Evolutionary conservation across 2,797 vertebrate species (phyloP).

Genomic region (Cetoscarus ocellatus): DNA sequence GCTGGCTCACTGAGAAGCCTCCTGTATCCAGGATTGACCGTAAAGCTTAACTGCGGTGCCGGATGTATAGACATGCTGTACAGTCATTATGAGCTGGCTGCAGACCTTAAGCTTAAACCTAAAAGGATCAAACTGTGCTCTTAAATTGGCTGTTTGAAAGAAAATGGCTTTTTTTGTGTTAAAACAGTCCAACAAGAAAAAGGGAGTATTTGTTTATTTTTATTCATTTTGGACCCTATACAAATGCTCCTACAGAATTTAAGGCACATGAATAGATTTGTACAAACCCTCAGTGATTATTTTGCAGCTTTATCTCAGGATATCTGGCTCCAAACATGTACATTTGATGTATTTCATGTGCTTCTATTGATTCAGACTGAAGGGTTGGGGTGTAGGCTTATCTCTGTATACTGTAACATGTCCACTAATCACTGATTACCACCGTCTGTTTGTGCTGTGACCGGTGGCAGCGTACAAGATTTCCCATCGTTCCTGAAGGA

Average conservation of each 20-base stretch:
- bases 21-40: too few relatives aligned
- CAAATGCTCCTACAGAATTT: constrained; percentile 17
- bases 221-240: constrained; percentile 16
- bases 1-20: too few relatives aligned
- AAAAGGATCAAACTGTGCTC: constrained; percentile 51
- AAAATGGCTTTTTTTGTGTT: constrained; percentile 33
- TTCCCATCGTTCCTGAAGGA: constrained; percentile 83
- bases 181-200: constrained; percentile 6
- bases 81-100: too few relatives aligned
- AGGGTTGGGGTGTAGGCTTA: constrained; percentile 67
- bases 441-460: constrained; percentile 79
- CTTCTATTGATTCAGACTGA: constrained; percentile 62
- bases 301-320: constrained; percentile 32
- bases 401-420: constrained; percentile 79
- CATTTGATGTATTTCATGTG: constrained; percentile 46
- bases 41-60: too few relatives aligned
- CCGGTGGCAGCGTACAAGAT: constrained; percentile 77
- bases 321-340: constrained; percentile 40
- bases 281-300: constrained; percentile 8
- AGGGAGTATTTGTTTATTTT: constrained; percentile 7
- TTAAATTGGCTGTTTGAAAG: constrained; percentile 44
- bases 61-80: too few relatives aligned
- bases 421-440: constrained; percentile 82
- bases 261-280: constrained; percentile 18
- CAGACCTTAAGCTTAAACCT: constrained; percentile 16